Evolutionary conservation across 2,797 vertebrate species (phyloP).

Genomic region (Tachyglossus aculeatus): DNA sequence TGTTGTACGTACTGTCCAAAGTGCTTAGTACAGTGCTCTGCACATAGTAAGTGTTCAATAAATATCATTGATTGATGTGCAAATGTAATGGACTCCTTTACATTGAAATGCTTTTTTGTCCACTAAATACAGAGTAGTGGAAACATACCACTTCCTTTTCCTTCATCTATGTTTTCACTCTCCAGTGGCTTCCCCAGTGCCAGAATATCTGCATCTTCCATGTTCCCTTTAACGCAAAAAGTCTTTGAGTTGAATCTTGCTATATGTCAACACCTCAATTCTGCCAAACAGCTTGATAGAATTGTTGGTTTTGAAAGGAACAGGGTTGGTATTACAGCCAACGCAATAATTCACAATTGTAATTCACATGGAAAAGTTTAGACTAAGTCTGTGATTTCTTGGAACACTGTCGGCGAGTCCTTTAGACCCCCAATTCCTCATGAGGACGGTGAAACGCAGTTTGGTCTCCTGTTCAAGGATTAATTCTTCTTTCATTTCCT

Average conservation of each 20-base stretch:
- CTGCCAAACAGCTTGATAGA: slow-evolving; percentile 55
- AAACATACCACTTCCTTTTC: too few relatives aligned
- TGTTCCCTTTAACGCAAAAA: slow-evolving; percentile 12
- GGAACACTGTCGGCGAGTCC: slow-evolving; percentile 20
- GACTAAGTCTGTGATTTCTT: slow-evolving; percentile 51
- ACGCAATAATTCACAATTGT: slow-evolving; percentile 55
- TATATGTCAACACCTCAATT: slow-evolving; percentile 38
- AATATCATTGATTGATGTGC: too few relatives aligned
- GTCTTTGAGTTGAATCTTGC: slow-evolving; percentile 28
- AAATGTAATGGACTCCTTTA: too few relatives aligned
- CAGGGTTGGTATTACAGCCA: slow-evolving; percentile 44
- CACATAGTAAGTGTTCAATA: too few relatives aligned
- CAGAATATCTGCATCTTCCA: slow-evolving; percentile 17
- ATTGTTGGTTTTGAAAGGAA: slow-evolving; percentile 60
- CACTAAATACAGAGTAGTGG: too few relatives aligned
- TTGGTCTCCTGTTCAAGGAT: slow-evolving; percentile 50
- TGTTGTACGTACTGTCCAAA: too few relatives aligned
- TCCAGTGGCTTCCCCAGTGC: not conserved
- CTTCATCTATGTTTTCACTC: not conserved
- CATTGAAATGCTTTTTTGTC: too few relatives aligned
- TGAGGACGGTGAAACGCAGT: slow-evolving; percentile 48
- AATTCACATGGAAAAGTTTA: slow-evolving; percentile 60
- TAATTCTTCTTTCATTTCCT: slow-evolving; percentile 62
- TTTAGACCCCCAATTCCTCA: slow-evolving; percentile 48
- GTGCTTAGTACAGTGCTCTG: too few relatives aligned